Conservation (phyloP, 2,888 invertebrate genomes). For the Rhagium mordax region DNA sequence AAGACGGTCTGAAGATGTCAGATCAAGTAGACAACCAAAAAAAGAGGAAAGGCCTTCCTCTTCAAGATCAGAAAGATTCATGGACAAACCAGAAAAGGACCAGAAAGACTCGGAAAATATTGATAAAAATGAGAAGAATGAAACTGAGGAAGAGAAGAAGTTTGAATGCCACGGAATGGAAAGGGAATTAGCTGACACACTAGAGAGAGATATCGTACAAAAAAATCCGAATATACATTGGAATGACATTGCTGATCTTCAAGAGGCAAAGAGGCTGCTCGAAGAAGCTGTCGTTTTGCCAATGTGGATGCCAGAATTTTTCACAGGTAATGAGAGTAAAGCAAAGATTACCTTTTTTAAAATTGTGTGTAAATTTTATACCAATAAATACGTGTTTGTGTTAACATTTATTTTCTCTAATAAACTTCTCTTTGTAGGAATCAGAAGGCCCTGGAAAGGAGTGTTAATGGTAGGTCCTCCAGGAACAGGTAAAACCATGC, state of each 20-base stretch:
- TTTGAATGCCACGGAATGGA: slow-evolving; percentile 90
- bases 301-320: slow-evolving; percentile 98
- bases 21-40: slow-evolving; percentile 61
- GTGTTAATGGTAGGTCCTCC: slow-evolving; percentile 96
- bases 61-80: slow-evolving; percentile 65
- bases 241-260: slow-evolving; percentile 93
- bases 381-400: too few relatives aligned
- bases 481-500: slow-evolving; percentile 95
- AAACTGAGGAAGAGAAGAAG: slow-evolving; percentile 82
- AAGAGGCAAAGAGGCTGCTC: slow-evolving; percentile 90
- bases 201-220: slow-evolving; percentile 96
- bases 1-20: slow-evolving; percentile 59
- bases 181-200: slow-evolving; percentile 90
- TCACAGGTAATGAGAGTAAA: slow-evolving; percentile 78
- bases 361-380: too few relatives aligned
- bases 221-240: slow-evolving; percentile 96
- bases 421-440: too few relatives aligned
- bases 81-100: slow-evolving; percentile 68
- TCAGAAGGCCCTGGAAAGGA: slow-evolving; percentile 97
- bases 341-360: too few relatives aligned
- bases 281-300: slow-evolving; percentile 98
- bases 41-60: slow-evolving; percentile 67
- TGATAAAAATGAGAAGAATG: slow-evolving; percentile 72
- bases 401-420: too few relatives aligned
- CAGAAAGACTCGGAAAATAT: slow-evolving; percentile 79